A percentile compares a stretch with the other conserved stretches of the same genome.
phyloP scores from a whole-genome alignment of 2,888 invertebrate genomes.

The Drosophila greeni region DNA sequence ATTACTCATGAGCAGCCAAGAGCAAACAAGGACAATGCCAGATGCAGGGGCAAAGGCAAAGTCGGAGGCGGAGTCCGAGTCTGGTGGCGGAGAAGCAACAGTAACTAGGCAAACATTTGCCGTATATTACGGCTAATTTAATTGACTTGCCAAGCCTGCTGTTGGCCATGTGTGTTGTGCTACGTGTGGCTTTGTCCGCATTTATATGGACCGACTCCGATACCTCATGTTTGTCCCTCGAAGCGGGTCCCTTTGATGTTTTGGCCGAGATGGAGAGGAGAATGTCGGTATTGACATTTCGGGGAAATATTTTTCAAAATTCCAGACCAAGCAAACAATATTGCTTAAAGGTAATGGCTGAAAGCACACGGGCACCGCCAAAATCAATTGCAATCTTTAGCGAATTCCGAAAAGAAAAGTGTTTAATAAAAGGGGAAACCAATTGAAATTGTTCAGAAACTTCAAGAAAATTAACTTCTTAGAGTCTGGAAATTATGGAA shows the following conservation, averaged over 20 bases:
- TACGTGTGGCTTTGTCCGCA: slow-evolving; percentile 23
- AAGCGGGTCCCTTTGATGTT: slow-evolving; percentile 22
- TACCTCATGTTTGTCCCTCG: slow-evolving; percentile 6
- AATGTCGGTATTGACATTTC: slow-evolving; percentile 26
- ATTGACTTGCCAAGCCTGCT: slow-evolving; percentile 38
- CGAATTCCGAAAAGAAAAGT: background rate
- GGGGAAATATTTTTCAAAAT: slow-evolving; percentile 16
- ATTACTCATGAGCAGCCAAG: slow-evolving; percentile 34
- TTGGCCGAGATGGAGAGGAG: background rate
- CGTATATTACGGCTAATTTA: slow-evolving; percentile 45
- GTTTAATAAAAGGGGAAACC: background rate
- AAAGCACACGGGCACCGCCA: background rate
- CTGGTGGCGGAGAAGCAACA: slow-evolving; percentile 1
- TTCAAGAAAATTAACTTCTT: background rate
- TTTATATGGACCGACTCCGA: slow-evolving; percentile 10
- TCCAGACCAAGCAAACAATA: background rate
- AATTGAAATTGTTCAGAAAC: background rate
- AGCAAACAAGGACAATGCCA: slow-evolving; percentile 25
- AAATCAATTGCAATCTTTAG: background rate
- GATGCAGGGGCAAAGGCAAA: slow-evolving; percentile 8
- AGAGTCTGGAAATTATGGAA: background rate
- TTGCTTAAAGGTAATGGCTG: background rate
- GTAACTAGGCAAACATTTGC: slow-evolving; percentile 34
- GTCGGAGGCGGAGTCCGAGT: background rate
- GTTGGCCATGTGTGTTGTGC: slow-evolving; percentile 12